phyloP scores from a whole-genome alignment of 2,113 vertebrate species.

The Phrynosoma platyrhinos region DNA sequence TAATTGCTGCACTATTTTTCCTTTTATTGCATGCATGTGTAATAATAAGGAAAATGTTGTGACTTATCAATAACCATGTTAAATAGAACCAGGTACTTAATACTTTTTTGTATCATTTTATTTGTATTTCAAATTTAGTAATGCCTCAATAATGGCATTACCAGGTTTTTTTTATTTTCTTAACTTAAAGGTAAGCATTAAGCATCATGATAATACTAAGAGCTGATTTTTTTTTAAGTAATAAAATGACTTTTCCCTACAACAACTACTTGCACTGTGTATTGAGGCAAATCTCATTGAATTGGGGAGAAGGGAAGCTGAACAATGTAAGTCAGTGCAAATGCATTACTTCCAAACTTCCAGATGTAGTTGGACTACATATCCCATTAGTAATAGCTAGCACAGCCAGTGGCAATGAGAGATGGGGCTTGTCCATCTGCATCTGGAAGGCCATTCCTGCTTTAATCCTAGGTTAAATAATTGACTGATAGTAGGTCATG shows the following conservation, averaged over 20 bases:
- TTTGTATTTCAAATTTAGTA: slow-evolving; percentile 75
- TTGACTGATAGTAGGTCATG: not conserved
- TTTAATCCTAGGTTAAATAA: not conserved
- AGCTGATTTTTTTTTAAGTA: slow-evolving; percentile 32
- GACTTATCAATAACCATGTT: slow-evolving; percentile 81
- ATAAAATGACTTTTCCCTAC: slow-evolving; percentile 37
- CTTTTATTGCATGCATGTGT: slow-evolving; percentile 81
- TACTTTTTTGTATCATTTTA: slow-evolving; percentile 75
- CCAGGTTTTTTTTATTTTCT: slow-evolving; percentile 50
- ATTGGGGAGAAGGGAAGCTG: not conserved
- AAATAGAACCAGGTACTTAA: slow-evolving; percentile 77
- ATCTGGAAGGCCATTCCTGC: not conserved
- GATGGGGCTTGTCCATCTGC: not conserved
- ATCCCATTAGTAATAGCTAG: not conserved
- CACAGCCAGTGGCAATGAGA: not conserved
- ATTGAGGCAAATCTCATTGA: slow-evolving; percentile 9
- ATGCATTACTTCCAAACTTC: not conserved
- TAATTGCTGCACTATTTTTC: slow-evolving; percentile 78
- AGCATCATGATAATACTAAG: slow-evolving; percentile 38
- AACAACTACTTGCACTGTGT: slow-evolving; percentile 29
- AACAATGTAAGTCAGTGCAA: not conserved
- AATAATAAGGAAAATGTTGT: slow-evolving; percentile 76
- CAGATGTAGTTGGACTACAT: not conserved
- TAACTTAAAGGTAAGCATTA: slow-evolving; percentile 47
- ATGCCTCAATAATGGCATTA: slow-evolving; percentile 69